Conservation (phyloP, 92 coral and sea anemone genomes). For the Umimayanthus kanabou region DNA sequence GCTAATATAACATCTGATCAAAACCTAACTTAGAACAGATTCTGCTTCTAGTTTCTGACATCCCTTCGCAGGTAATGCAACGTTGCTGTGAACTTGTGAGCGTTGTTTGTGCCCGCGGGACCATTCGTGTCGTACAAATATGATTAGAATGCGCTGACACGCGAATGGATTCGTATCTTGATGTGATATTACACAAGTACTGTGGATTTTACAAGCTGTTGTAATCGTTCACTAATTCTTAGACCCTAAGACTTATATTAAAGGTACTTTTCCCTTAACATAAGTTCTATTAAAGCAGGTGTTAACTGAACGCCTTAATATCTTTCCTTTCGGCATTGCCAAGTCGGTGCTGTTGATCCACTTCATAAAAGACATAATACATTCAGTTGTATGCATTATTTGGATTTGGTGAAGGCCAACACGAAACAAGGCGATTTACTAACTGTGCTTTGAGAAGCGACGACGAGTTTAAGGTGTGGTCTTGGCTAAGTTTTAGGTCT, state of each 20-base stretch:
- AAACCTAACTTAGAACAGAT: background rate
- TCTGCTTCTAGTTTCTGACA: background rate
- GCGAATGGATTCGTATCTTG: background rate
- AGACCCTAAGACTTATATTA: background rate
- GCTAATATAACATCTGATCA: background rate
- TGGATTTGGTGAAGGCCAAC: background rate
- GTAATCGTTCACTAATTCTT: background rate
- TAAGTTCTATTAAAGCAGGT: background rate
- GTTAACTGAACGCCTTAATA: background rate
- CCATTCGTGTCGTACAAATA: conserved; percentile 37
- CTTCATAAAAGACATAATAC: background rate
- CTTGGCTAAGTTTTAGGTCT: background rate
- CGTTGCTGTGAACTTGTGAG: conserved; percentile 24
- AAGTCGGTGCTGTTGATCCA: background rate
- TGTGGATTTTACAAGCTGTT: background rate
- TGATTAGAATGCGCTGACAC: conserved; percentile 37
- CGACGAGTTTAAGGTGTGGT: background rate
- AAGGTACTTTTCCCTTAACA: background rate
- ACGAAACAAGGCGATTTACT: background rate
- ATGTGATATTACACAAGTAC: background rate
- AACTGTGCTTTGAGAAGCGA: background rate
- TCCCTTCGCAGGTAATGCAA: conserved; percentile 10
- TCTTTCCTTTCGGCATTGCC: background rate
- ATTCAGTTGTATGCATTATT: background rate
- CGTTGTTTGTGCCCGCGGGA: conserved; percentile 44